These are phyloP conservation scores for Ptychoptera albimana DNA, from an alignment of 2,888 invertebrate species.

Conservation along the genomic window DNA sequence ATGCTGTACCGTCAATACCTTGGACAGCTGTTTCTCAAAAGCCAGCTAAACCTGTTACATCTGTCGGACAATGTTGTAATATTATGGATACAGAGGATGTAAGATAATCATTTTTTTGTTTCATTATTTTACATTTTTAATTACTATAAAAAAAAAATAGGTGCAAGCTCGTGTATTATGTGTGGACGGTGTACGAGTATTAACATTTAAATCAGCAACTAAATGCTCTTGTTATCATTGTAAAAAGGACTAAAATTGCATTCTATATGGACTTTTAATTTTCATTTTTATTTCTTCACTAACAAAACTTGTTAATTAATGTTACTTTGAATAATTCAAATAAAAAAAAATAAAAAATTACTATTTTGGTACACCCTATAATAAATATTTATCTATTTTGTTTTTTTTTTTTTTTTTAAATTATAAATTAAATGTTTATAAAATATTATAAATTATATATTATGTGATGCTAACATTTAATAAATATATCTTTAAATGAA, in stretches of 20 bases:
- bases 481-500: no score
- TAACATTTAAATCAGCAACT: slow-evolving; percentile 69
- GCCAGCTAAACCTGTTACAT: slow-evolving; percentile 48
- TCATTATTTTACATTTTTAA: background rate
- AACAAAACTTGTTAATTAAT: no score
- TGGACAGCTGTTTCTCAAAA: slow-evolving; percentile 22
- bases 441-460: no score
- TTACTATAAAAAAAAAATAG: slow-evolving; percentile 27
- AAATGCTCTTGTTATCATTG: slow-evolving; percentile 75
- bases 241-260: slow-evolving; percentile 37
- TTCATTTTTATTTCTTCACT: no score
- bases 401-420: no score
- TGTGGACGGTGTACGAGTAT: slow-evolving; percentile 57
- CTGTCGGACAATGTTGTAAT: slow-evolving; percentile 76
- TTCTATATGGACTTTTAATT: no score
- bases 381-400: no score
- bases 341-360: no score
- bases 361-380: no score
- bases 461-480: no score
- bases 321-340: no score
- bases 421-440: no score
- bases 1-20: slow-evolving; percentile 59
- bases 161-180: slow-evolving; percentile 63
- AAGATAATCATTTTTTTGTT: slow-evolving; percentile 19
- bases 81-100: slow-evolving; percentile 80